Evolutionary conservation across 2,113 vertebrate genomes (phyloP).

Genomic region (Petrocephalus microphthalmus): DNA sequence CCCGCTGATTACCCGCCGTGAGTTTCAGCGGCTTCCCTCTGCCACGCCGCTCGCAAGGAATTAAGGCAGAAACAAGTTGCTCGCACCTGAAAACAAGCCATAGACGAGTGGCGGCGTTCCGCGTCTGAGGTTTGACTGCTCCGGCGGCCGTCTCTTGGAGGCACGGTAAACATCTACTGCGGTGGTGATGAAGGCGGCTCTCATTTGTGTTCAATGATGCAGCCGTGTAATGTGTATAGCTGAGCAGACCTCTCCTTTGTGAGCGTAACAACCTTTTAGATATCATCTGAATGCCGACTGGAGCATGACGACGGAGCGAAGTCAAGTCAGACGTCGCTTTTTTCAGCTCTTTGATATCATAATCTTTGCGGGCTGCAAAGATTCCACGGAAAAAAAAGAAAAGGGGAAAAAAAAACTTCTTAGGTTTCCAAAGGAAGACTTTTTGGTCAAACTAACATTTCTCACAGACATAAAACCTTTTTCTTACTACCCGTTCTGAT

Average conservation of each 20-base stretch:
- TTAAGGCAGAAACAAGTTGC: slow-evolving; percentile 3
- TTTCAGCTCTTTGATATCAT: slow-evolving; percentile 21
- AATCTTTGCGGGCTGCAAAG: slow-evolving; percentile 22
- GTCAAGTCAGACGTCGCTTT: slow-evolving; percentile 14
- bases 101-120: background rate
- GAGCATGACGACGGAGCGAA: slow-evolving; percentile 19
- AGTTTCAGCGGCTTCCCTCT: background rate
- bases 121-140: background rate
- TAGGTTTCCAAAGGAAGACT: background rate
- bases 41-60: background rate
- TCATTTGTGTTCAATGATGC: slow-evolving; percentile 10
- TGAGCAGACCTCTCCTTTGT: slow-evolving; percentile 16
- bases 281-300: slow-evolving; percentile 31
- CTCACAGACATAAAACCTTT: background rate
- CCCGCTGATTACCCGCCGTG: background rate
- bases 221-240: background rate
- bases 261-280: slow-evolving; percentile 20
- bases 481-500: background rate
- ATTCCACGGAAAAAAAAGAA: background rate
- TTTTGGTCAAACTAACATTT: background rate
- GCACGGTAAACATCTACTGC: background rate
- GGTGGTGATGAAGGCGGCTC: background rate
- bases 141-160: background rate
- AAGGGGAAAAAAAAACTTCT: background rate
- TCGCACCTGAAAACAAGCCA: slow-evolving; percentile 5